Conservation (phyloP, 2,113 vertebrate genomes). For the Crypturellus undulatus region DNA sequence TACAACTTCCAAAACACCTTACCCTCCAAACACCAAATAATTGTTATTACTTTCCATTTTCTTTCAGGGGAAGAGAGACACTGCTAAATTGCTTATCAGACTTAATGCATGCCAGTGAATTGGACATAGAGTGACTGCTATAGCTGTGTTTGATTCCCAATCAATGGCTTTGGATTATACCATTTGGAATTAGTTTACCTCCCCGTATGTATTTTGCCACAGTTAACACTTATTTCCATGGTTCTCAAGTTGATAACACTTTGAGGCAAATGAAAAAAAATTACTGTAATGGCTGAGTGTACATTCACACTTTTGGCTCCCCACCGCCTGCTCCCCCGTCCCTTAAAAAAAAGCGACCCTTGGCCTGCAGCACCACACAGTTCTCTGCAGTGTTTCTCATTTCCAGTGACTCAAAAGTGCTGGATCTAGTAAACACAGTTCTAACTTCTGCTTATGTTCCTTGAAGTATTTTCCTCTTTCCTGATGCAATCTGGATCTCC, state of each 20-base stretch:
- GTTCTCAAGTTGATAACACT: background rate
- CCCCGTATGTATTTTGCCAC: background rate
- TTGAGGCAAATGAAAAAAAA: background rate
- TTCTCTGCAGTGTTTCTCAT: background rate
- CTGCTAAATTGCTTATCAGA: background rate
- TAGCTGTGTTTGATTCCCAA: background rate
- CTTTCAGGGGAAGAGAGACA: background rate
- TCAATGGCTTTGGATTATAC: background rate
- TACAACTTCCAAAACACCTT: background rate
- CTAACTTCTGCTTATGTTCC: background rate
- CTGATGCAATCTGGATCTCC: background rate
- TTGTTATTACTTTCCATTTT: background rate
- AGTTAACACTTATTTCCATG: background rate
- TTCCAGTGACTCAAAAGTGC: background rate
- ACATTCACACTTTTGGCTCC: background rate
- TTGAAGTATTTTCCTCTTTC: slow-evolving; percentile 2
- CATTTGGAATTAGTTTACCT: slow-evolving; percentile 3
- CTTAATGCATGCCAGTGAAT: background rate
- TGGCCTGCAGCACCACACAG: background rate
- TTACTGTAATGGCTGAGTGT: background rate
- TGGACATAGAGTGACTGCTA: background rate
- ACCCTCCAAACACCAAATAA: background rate
- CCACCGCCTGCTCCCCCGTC: no score
- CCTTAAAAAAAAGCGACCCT: background rate
- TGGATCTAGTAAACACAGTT: background rate